phyloP scores from a whole-genome alignment of 2,888 invertebrate genomes.

The Cheilosia variabilis region DNA sequence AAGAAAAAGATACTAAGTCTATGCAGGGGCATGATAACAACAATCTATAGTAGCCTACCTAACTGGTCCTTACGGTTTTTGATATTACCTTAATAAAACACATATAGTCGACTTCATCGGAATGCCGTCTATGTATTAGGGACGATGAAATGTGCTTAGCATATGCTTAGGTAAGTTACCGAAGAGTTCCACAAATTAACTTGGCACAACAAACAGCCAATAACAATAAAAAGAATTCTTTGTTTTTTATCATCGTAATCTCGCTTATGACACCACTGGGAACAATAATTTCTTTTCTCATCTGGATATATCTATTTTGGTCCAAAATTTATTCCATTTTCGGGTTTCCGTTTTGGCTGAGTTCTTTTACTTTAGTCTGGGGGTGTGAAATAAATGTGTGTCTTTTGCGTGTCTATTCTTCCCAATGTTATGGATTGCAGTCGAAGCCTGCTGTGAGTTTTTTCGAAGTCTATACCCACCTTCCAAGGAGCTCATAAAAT shows the following conservation, averaged over 20 bases:
- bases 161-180: too few species aligned
- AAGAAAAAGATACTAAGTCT: too few species aligned
- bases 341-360: background rate
- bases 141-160: too few species aligned
- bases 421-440: constrained; percentile 7
- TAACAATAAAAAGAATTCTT: background rate
- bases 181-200: background rate
- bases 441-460: background rate
- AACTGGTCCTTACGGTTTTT: too few species aligned
- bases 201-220: background rate
- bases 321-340: constrained; percentile 3
- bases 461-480: background rate
- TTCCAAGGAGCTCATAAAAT: constrained; percentile 32
- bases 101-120: too few species aligned
- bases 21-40: too few species aligned
- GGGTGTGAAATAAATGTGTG: constrained; percentile 1
- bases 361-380: background rate
- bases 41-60: too few species aligned
- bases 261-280: constrained; percentile 30
- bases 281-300: constrained; percentile 11
- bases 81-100: too few species aligned
- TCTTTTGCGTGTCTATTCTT: background rate
- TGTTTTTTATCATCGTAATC: constrained; percentile 3
- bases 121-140: too few species aligned
- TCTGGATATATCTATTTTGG: background rate